Evolutionary conservation across 2,888 invertebrate genomes (phyloP), one percentile per base, ranked within the genome.

Genomic region (Xestia rhomboidea): DNA sequence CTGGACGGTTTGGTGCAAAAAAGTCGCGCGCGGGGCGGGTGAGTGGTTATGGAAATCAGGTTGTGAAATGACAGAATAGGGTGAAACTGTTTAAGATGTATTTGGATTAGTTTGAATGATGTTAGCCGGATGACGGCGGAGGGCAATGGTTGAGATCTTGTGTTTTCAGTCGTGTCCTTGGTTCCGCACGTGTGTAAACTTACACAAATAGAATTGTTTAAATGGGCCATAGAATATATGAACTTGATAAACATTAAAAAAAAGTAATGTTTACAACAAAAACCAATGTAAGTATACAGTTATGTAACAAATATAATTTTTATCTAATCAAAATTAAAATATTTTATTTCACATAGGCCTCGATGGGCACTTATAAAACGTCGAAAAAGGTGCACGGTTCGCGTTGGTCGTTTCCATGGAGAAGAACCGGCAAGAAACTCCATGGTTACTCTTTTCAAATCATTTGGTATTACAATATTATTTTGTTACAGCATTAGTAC

Each of bases 21-120:
- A n/a, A n/a, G n/a, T n/a, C n/a, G n/a, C n/a, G n/a, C n/a, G n/a
- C n/a, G n/a, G n/a, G n/a, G n/a, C n/a, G n/a, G n/a, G n/a, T n/a
- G n/a, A n/a, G n/a, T n/a, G n/a, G n/a, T n/a, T 76, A 82, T 73
- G 74, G 75, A 73, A 71, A 79, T 76, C 41, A 38, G 51, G 63
- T 44, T 38, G 38, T 27, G 68, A 64, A 66, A 66, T 83, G n/a
- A 72, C 75, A 62, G 68, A 72, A 60, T 34, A 13, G 49, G 54
- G 71, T 64, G 38, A 69, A 82, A 77, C 71, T 64, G 63, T 82
- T 77, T 51, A 18, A 67, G 60, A 60, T 60, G 38, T 46, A 69
- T 81, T 80, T 38, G 44, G n/a, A 66, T 46, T 76, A 62, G 64
- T 75, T 72, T 27, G 70, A 44, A 18, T 7, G n/a, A 67, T 71